Percentiles rank a stretch among this genome's conserved stretches.
Conservation (phyloP, 2,113 vertebrate species). For the Zosterops hypoxanthus region DNA sequence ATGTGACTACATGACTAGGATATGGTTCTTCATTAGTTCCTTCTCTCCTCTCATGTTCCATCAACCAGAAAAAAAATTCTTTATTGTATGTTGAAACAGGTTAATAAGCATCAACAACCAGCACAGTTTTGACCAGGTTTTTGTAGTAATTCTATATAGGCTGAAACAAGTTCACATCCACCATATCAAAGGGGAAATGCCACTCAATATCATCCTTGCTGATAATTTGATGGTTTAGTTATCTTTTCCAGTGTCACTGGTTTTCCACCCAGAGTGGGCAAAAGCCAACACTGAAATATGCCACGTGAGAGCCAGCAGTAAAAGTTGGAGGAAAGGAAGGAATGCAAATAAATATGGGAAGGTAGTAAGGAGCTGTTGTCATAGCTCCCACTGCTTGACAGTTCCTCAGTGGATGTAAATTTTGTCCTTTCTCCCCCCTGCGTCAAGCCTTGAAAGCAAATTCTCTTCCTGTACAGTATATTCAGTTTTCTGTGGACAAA, state of each 20-base stretch:
- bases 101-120: neutral
- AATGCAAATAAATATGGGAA: neutral
- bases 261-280: neutral
- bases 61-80: neutral
- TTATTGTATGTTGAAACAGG: neutral
- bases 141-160: neutral
- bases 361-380: neutral
- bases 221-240: neutral
- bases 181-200: neutral
- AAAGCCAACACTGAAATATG: neutral
- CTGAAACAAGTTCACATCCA: neutral
- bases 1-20: neutral
- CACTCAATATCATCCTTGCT: neutral
- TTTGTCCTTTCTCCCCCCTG: neutral
- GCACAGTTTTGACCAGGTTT: neutral
- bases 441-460: neutral
- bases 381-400: neutral
- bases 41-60: neutral
- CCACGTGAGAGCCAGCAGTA: neutral
- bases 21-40: neutral
- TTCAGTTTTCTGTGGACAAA: neutral
- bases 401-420: neutral
- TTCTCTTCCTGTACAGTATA: neutral
- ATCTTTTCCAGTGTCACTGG: neutral
- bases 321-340: neutral